phyloP scores from a whole-genome alignment of 2,113 vertebrate genomes.

The Corapipo altera region DNA sequence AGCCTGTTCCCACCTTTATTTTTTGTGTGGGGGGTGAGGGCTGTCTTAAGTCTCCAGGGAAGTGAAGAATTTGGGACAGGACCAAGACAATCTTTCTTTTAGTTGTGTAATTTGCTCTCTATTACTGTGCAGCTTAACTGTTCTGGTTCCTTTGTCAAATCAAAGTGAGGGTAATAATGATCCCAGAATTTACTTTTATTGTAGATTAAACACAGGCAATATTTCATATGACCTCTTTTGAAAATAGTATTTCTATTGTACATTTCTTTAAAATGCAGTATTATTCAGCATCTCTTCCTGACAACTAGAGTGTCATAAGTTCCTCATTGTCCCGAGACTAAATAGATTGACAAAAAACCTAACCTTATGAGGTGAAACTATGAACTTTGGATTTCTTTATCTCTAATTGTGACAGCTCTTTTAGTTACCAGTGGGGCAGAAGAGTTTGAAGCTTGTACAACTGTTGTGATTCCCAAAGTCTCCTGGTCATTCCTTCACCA shows the following conservation, averaged over 20 bases:
- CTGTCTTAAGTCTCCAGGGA: not conserved
- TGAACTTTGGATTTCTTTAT: not conserved
- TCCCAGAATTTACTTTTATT: not conserved
- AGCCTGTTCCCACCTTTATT: slow-evolving; percentile 1
- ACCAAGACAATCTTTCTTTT: not conserved
- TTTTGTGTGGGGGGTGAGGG: not conserved
- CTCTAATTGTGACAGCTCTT: not conserved
- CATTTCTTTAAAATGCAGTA: not conserved
- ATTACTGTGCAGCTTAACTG: not conserved
- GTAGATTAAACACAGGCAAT: not conserved
- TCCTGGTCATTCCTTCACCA: not conserved
- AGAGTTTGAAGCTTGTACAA: not conserved
- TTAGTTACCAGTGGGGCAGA: not conserved
- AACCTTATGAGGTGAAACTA: not conserved
- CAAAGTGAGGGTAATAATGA: not conserved
- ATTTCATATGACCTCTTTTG: not conserved
- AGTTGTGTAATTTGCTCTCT: not conserved
- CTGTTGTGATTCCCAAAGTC: not conserved
- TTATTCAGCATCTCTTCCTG: not conserved
- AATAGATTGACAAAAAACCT: not conserved
- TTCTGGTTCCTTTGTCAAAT: not conserved
- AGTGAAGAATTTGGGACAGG: slow-evolving; percentile 19
- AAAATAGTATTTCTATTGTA: not conserved
- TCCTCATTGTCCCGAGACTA: not conserved
- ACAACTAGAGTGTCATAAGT: not conserved